Evolutionary conservation across 2,113 vertebrate genomes (phyloP).

Genomic region (Cepphus grylle): DNA sequence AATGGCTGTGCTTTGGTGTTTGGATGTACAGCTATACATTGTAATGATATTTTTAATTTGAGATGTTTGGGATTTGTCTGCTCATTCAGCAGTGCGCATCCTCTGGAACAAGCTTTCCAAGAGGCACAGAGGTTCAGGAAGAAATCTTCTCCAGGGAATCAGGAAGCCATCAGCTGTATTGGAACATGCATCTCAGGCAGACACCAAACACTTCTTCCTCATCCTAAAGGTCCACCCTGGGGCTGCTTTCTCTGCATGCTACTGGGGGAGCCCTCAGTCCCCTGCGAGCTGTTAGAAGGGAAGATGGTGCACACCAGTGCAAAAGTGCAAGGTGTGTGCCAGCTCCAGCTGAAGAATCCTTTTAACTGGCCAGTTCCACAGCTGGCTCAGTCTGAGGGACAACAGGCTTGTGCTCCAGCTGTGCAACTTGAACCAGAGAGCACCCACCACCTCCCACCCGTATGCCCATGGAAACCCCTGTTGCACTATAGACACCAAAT

Average conservation of each 20-base stretch:
- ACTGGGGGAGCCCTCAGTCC: background rate
- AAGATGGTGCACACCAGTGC: rapidly evolving
- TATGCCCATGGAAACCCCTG: background rate
- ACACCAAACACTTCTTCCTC: background rate
- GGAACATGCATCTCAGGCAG: rapidly evolving
- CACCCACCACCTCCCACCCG: background rate
- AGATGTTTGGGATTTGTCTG: background rate
- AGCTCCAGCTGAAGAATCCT: background rate
- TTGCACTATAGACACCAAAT: background rate
- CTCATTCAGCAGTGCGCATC: background rate
- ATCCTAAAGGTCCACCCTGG: background rate
- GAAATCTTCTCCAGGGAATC: background rate
- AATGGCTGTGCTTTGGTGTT: background rate
- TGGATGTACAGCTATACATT: background rate
- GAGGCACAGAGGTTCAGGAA: background rate
- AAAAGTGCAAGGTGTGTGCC: background rate
- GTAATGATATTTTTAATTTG: background rate
- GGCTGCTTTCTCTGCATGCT: background rate
- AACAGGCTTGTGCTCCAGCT: background rate
- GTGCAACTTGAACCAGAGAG: background rate
- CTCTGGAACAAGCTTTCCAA: background rate
- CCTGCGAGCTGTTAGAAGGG: background rate
- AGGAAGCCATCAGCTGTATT: background rate
- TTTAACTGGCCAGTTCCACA: background rate
- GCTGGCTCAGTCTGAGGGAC: background rate